Conservation (phyloP, 2,797 vertebrate species). For the Leptoclinus maculatus region DNA sequence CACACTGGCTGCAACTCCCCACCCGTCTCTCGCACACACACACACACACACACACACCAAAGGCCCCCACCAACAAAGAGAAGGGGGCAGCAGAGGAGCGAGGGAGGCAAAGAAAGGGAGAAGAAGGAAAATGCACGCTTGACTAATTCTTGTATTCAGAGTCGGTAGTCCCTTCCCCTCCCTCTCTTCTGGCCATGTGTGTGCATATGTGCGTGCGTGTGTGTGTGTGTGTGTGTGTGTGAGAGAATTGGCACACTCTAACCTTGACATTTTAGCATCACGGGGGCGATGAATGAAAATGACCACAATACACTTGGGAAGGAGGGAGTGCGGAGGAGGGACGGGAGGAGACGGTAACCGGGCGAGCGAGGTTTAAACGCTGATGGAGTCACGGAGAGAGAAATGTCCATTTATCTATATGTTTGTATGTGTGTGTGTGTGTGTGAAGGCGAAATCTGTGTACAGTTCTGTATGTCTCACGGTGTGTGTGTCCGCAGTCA, state of each 20-base stretch:
- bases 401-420: constrained; percentile 23
- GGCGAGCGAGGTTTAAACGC: constrained; percentile 47
- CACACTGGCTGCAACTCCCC: constrained; percentile 18
- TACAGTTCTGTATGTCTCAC: constrained; percentile 1
- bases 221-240: constrained; percentile 20
- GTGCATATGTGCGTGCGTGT: constrained; percentile 38
- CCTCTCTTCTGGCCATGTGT: constrained; percentile 33
- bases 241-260: constrained; percentile 72
- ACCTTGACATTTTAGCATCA: constrained; percentile 77
- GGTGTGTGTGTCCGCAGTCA: constrained; percentile 37
- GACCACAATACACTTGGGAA: constrained; percentile 66
- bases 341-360: constrained; percentile 19
- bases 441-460: constrained; percentile 7
- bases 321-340: constrained; percentile 3
- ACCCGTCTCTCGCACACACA: not conserved
- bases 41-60: constrained; percentile 17
- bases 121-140: constrained; percentile 77
- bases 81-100: constrained; percentile 54
- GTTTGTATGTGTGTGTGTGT: not conserved
- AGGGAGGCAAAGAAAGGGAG: constrained; percentile 64
- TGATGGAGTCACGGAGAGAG: constrained; percentile 23
- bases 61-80: constrained; percentile 69
- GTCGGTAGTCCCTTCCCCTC: constrained; percentile 48
- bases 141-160: constrained; percentile 79
- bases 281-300: constrained; percentile 74